These are phyloP conservation scores for Paramormyrops kingsleyae DNA, from an alignment of 2,113 vertebrate species.

Conservation along the genomic window DNA sequence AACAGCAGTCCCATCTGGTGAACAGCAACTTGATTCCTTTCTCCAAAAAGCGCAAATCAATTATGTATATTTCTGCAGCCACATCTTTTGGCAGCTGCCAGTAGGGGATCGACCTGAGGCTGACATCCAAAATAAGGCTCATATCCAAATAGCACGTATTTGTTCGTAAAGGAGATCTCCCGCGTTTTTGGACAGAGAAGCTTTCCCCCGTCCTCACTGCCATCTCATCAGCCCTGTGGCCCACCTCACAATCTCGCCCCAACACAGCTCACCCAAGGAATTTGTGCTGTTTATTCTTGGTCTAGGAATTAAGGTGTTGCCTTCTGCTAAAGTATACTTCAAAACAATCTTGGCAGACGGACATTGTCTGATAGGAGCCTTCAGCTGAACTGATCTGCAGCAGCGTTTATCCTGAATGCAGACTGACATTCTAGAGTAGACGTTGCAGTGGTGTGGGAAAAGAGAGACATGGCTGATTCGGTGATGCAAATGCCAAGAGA, in stretches of 20 bases:
- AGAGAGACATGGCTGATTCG: background rate
- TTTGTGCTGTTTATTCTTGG: background rate
- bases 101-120: background rate
- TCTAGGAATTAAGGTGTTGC: background rate
- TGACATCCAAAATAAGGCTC: background rate
- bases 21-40: background rate
- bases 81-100: background rate
- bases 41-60: background rate
- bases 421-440: background rate
- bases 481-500: background rate
- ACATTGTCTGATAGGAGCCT: background rate
- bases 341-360: background rate
- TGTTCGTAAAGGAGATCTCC: background rate
- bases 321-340: background rate
- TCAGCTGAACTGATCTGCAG: background rate
- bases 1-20: background rate
- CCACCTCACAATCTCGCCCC: background rate
- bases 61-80: background rate
- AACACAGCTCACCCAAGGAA: background rate
- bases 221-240: background rate
- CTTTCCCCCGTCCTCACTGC: background rate
- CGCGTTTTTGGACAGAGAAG: background rate
- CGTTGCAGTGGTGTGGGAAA: background rate
- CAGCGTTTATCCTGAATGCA: background rate
- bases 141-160: background rate